Evolutionary conservation across 2,888 invertebrate genomes (phyloP).

Genomic region (Cryptus armator): DNA sequence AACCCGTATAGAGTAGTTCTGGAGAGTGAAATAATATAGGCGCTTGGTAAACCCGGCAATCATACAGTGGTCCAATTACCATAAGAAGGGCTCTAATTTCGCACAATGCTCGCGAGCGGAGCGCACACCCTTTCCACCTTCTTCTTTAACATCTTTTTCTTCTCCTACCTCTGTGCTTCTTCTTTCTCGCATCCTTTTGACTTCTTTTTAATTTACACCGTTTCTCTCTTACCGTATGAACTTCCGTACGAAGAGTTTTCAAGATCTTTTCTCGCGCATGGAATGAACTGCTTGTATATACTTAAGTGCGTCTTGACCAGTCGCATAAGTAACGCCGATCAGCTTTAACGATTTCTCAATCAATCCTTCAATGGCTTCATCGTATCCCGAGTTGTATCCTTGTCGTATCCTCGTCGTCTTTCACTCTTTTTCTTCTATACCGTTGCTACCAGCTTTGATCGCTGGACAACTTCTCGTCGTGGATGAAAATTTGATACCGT

Average conservation of each 20-base stretch:
- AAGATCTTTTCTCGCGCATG: conserved; percentile 36
- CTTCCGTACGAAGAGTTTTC: background rate
- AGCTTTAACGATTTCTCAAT: conserved; percentile 80
- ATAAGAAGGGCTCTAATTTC: conserved; percentile 84
- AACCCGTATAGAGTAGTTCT: conserved; percentile 61
- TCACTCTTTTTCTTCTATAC: conserved; percentile 1
- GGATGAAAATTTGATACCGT: conserved; percentile 61
- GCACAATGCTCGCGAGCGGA: conserved; percentile 77
- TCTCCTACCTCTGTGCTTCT: conserved; percentile 23
- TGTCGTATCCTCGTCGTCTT: conserved; percentile 12
- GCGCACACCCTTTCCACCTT: conserved; percentile 60
- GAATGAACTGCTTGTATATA: background rate
- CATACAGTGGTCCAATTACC: conserved; percentile 83
- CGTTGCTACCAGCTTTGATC: background rate
- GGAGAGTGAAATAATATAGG: conserved; percentile 25
- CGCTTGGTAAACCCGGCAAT: conserved; percentile 78
- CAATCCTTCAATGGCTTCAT: conserved; percentile 75
- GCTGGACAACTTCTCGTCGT: conserved; percentile 43
- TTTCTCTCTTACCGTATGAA: background rate
- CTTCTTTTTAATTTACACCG: background rate
- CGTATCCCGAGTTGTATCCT: background rate
- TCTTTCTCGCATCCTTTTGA: background rate
- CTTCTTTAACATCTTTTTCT: conserved; percentile 43
- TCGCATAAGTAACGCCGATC: conserved; percentile 71
- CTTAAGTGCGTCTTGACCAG: conserved; percentile 53